phyloP scores from a whole-genome alignment of 2,888 invertebrate genomes.

The Temnothorax rugatulus region DNA sequence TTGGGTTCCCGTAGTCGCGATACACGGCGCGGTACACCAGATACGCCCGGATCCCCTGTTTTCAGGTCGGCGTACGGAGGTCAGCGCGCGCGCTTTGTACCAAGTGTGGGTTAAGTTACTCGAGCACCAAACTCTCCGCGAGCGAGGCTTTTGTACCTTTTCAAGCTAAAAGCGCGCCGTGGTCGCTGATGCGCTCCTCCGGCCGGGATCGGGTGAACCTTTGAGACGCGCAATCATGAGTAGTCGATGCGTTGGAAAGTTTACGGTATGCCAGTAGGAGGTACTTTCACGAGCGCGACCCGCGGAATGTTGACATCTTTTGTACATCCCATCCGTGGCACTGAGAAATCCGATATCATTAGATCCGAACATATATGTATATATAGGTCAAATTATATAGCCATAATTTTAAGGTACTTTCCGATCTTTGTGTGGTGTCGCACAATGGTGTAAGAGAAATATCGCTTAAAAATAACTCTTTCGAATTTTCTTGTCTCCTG shows the following conservation, averaged over 20 bases:
- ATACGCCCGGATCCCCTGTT: slow-evolving; percentile 69
- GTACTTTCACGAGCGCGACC: slow-evolving; percentile 20
- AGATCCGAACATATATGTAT: background rate
- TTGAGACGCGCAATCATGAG: slow-evolving; percentile 62
- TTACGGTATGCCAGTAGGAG: background rate
- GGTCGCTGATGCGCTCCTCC: slow-evolving; percentile 62
- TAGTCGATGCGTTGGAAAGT: slow-evolving; percentile 36
- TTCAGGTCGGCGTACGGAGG: slow-evolving; percentile 73
- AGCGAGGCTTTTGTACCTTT: slow-evolving; percentile 73
- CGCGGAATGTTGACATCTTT: slow-evolving; percentile 41
- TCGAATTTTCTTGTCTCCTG: slow-evolving; percentile 50
- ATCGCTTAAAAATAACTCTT: slow-evolving; percentile 37
- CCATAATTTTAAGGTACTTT: slow-evolving; percentile 2
- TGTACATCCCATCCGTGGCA: background rate
- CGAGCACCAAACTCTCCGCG: slow-evolving; percentile 70
- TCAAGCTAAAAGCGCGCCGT: slow-evolving; percentile 70
- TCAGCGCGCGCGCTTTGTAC: slow-evolving; percentile 75
- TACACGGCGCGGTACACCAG: slow-evolving; percentile 71
- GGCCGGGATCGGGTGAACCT: slow-evolving; percentile 44
- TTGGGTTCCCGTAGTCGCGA: slow-evolving; percentile 73
- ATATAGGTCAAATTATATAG: slow-evolving; percentile 6
- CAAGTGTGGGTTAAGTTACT: slow-evolving; percentile 78
- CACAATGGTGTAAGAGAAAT: slow-evolving; percentile 3
- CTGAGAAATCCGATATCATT: slow-evolving; percentile 26
- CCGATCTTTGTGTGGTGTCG: slow-evolving; percentile 5